A percentile compares a stretch with the other conserved stretches of the same genome.
Evolutionary conservation across 2,888 invertebrate genomes (phyloP).

Genomic region (Amiota communis): DNA sequence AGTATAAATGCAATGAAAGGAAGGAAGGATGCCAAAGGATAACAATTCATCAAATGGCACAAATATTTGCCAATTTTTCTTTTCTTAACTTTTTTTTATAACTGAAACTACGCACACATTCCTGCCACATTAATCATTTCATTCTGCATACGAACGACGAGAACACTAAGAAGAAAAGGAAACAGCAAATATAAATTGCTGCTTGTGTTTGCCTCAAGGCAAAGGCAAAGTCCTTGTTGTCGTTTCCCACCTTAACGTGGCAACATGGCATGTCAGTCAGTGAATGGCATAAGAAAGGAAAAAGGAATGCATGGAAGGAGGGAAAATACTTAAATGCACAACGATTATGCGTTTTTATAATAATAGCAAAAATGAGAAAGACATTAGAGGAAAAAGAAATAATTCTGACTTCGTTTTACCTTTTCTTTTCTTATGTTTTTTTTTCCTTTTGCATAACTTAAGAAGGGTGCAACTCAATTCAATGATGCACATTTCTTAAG

Average conservation of each 20-base stretch:
- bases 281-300: constrained; percentile 56
- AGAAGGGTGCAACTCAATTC: neutral
- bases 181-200: constrained; percentile 33
- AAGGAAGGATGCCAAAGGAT: neutral
- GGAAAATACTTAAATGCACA: constrained; percentile 45
- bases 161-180: constrained; percentile 43
- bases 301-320: constrained; percentile 27
- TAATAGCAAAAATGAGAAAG: constrained; percentile 31
- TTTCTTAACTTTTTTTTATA: neutral
- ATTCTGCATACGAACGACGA: constrained; percentile 47
- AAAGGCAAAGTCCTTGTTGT: constrained; percentile 22
- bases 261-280: too few species aligned
- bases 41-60: constrained; percentile 23
- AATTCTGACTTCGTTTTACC: neutral
- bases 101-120: neutral
- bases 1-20: too few species aligned
- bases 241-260: neutral
- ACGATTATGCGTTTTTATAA: constrained; percentile 64
- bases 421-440: neutral
- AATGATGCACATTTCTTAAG: constrained; percentile 25
- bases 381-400: constrained; percentile 30
- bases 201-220: constrained; percentile 7
- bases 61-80: constrained; percentile 21
- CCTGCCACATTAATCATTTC: constrained; percentile 56
- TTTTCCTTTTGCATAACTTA: constrained; percentile 6